Evolutionary conservation across 1,140 invertebrate species (phyloP).

Genomic region (Euborellia annulipes): DNA sequence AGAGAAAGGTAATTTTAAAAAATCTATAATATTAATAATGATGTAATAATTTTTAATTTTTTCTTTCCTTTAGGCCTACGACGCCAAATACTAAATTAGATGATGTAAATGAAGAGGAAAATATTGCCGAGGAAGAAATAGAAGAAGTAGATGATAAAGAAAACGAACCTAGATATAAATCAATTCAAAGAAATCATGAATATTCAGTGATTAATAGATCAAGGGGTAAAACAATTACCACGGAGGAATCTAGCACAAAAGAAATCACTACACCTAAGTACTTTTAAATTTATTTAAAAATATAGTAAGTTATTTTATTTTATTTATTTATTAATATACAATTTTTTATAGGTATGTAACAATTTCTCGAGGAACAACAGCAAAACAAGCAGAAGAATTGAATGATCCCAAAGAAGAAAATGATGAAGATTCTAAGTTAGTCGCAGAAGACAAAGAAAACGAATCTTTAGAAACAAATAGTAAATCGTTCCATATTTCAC

Average conservation of each 20-base stretch:
- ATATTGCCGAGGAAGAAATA: conserved; percentile 23
- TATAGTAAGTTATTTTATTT: background rate
- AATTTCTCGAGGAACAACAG: background rate
- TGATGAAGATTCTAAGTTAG: conserved; percentile 7
- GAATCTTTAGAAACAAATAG: too few relatives aligned
- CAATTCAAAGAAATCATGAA: too few relatives aligned
- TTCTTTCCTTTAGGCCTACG: conserved; percentile 2
- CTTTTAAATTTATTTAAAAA: background rate
- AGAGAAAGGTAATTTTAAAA: conserved; percentile 17
- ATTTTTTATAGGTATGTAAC: conserved; percentile 4
- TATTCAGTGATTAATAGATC: too few relatives aligned
- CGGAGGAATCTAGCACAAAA: conserved; percentile 16
- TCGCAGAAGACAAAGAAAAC: conserved; percentile 2
- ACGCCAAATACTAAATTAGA: conserved; percentile 2
- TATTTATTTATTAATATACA: background rate
- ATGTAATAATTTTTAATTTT: background rate
- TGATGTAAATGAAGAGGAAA: conserved; percentile 17
- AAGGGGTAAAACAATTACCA: conserved; percentile 18
- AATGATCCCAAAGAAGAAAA: conserved; percentile 13
- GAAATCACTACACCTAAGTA: conserved; percentile 1
- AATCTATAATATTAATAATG: background rate
- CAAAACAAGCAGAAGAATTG: conserved; percentile 14
- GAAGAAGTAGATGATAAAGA: conserved; percentile 23
- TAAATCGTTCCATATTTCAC: too few relatives aligned
- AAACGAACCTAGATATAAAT: conserved; percentile 1